Evolutionary conservation across 2,888 invertebrate genomes (phyloP).

Genomic region (Oasisia sp.): DNA sequence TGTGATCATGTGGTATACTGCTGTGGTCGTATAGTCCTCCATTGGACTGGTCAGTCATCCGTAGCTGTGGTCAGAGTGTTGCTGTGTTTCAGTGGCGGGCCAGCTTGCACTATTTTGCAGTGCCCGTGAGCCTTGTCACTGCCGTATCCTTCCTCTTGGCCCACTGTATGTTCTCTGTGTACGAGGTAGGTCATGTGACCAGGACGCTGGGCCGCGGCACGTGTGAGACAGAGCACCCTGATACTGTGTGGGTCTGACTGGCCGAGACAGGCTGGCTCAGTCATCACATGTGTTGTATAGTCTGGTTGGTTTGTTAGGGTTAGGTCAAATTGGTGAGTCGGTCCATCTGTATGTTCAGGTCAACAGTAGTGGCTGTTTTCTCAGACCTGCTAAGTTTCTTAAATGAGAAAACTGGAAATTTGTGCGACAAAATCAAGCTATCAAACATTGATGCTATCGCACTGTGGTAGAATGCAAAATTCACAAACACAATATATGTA

Average conservation of each 20-base stretch:
- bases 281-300: background rate
- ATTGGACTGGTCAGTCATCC: background rate
- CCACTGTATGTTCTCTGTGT: conserved; percentile 89
- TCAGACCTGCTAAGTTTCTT: no score
- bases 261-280: background rate
- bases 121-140: conserved; percentile 83
- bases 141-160: conserved; percentile 90
- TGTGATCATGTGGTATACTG: background rate
- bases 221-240: background rate
- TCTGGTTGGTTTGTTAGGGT: background rate
- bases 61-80: background rate
- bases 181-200: conserved; percentile 75
- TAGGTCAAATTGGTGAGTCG: background rate
- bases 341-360: background rate
- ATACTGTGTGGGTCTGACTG: background rate
- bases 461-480: no score
- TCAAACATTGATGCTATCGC: no score
- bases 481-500: no score
- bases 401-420: no score
- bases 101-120: conserved; percentile 54
- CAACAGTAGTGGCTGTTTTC: background rate
- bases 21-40: background rate
- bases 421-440: no score
- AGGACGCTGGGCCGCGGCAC: background rate
- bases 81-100: conserved; percentile 8